phyloP scores from a whole-genome alignment of 2,888 invertebrate species.

The Trichogramma dendrolimi region DNA sequence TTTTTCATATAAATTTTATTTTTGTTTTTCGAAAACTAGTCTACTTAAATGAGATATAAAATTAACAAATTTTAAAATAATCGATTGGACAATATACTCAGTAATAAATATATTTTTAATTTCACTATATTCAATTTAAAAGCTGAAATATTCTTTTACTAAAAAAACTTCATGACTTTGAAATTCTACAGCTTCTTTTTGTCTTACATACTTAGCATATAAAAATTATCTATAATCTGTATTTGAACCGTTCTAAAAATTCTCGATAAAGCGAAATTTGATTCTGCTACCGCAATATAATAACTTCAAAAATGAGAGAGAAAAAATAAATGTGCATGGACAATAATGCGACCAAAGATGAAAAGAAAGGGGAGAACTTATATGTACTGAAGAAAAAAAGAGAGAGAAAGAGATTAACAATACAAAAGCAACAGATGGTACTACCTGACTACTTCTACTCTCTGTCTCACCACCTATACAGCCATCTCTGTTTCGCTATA shows the following conservation, averaged over 20 bases:
- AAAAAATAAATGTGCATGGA: slow-evolving; percentile 18
- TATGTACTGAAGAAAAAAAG: background rate
- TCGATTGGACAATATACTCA: no score
- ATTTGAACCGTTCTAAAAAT: slow-evolving; percentile 8
- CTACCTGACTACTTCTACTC: slow-evolving; percentile 24
- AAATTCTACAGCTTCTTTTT: no score
- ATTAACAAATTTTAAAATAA: no score
- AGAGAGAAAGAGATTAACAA: slow-evolving; percentile 6
- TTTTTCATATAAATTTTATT: no score
- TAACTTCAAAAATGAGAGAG: slow-evolving; percentile 6
- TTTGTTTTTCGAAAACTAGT: no score
- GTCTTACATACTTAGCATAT: no score
- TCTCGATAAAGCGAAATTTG: slow-evolving; percentile 16
- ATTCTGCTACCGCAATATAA: slow-evolving; percentile 17
- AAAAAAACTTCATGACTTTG: no score
- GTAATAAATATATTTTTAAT: no score
- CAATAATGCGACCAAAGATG: slow-evolving; percentile 16
- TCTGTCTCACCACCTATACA: background rate
- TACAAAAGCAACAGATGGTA: slow-evolving; percentile 24
- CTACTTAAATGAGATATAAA: no score
- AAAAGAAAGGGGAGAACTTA: background rate
- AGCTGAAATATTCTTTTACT: no score
- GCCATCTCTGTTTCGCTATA: slow-evolving; percentile 7
- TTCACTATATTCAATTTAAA: no score
- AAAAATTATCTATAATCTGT: slow-evolving; percentile 16